Evolutionary conservation across 2,797 vertebrate genomes (phyloP).

Genomic region (Rhinichthys osculus): DNA sequence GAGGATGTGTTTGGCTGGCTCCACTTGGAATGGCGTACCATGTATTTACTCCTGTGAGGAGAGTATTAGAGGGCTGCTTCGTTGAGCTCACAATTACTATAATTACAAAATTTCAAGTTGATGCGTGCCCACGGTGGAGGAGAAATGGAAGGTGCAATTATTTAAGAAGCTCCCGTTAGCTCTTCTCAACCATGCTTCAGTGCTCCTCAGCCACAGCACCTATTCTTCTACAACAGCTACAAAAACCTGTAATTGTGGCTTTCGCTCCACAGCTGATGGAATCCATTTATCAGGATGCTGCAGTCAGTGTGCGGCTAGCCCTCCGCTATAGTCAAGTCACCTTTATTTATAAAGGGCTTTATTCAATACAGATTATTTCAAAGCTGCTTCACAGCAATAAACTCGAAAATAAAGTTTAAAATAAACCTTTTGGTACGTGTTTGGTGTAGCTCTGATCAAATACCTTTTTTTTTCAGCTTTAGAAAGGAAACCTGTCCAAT

Average conservation of each 20-base stretch:
- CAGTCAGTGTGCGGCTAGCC: background rate
- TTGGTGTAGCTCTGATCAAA: constrained; percentile 15
- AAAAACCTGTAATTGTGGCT: constrained; percentile 53
- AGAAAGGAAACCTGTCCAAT: background rate
- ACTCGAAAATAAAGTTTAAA: background rate
- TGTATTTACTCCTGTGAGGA: constrained; percentile 70
- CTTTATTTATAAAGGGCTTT: background rate
- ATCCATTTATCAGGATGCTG: constrained; percentile 30
- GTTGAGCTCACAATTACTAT: constrained; percentile 75
- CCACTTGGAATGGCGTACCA: constrained; percentile 64
- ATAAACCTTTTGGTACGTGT: background rate
- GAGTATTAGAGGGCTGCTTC: constrained; percentile 68
- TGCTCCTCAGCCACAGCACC: constrained; percentile 53
- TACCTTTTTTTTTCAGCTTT: background rate
- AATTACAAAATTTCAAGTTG: constrained; percentile 78
- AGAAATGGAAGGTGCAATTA: constrained; percentile 69
- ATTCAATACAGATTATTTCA: background rate
- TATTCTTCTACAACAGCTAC: constrained; percentile 37
- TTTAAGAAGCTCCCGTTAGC: constrained; percentile 60
- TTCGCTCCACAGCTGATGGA: constrained; percentile 43
- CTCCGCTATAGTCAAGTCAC: background rate
- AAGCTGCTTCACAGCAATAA: background rate
- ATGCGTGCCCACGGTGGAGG: constrained; percentile 65
- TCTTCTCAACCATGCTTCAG: constrained; percentile 51
- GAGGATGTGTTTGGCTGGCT: constrained; percentile 63